Percentiles rank a stretch among this genome's conserved stretches.
Evolutionary conservation across 2,888 invertebrate genomes (phyloP).

Genomic region (Xanthia icteritia): DNA sequence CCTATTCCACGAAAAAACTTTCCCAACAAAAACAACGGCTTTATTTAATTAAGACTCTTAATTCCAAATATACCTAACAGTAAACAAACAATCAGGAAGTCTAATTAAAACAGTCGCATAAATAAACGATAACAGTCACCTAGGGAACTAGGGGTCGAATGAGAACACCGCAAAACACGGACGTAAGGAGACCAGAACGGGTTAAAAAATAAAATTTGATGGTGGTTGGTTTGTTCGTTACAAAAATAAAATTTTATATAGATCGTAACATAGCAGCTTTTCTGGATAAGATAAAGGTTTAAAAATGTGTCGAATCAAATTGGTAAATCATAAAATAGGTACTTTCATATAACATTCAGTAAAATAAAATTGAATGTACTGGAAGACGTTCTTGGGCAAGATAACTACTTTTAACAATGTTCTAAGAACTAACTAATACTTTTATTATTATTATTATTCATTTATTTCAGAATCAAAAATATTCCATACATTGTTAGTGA

Average conservation of each 20-base stretch:
- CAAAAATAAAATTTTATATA: constrained; percentile 59
- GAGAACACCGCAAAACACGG: constrained; percentile 67
- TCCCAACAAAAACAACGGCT: constrained; percentile 18
- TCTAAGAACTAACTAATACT: background rate
- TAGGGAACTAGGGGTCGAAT: constrained; percentile 64
- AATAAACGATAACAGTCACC: constrained; percentile 71
- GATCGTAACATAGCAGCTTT: constrained; percentile 54
- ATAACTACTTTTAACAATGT: constrained; percentile 13
- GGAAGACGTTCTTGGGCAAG: constrained; percentile 11
- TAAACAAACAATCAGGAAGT: constrained; percentile 63
- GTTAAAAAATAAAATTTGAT: constrained; percentile 66
- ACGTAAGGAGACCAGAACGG: constrained; percentile 56
- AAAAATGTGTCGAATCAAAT: constrained; percentile 47
- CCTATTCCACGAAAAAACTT: constrained; percentile 47
- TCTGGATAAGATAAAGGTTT: constrained; percentile 46
- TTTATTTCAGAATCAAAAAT: too few relatives aligned
- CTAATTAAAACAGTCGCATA: constrained; percentile 72
- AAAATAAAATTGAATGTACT: constrained; percentile 34
- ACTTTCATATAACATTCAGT: constrained; percentile 21
- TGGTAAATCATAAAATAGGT: constrained; percentile 28
- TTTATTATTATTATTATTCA: too few relatives aligned
- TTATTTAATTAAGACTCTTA: constrained; percentile 50
- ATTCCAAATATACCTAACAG: constrained; percentile 52
- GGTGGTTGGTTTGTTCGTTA: constrained; percentile 40
- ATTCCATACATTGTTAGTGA: too few relatives aligned